Percentiles rank a stretch among this genome's conserved stretches.
These are phyloP conservation scores for Conus betulinus DNA, from an alignment of 1,140 invertebrate genomes.

Conservation along the genomic window DNA sequence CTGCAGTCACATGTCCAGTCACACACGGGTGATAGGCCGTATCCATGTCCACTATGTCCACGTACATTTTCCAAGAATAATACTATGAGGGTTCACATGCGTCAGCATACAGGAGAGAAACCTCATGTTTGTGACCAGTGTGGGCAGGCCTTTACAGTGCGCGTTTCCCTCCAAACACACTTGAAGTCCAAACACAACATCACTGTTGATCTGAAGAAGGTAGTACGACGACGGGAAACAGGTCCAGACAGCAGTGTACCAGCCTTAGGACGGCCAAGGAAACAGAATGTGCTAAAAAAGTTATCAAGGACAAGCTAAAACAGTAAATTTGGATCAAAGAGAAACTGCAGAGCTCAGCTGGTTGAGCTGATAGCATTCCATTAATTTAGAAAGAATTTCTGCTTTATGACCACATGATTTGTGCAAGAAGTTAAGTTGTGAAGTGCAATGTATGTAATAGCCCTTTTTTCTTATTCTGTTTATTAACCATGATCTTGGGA, in stretches of 20 bases:
- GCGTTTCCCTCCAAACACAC: slow-evolving; percentile 15
- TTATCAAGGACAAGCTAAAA: too few species aligned
- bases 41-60: background rate
- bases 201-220: background rate
- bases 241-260: background rate
- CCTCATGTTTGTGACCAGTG: slow-evolving; percentile 65
- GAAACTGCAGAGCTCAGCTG: too few species aligned
- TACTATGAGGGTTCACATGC: slow-evolving; percentile 56
- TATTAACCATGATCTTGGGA: too few species aligned
- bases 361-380: too few species aligned
- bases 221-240: background rate
- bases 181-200: slow-evolving; percentile 13
- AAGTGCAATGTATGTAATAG: too few species aligned
- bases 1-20: background rate
- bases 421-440: too few species aligned
- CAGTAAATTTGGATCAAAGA: too few species aligned
- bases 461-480: too few species aligned
- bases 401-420: too few species aligned
- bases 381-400: too few species aligned
- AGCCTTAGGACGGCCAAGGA: background rate
- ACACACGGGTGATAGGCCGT: slow-evolving; percentile 12
- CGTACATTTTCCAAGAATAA: slow-evolving; percentile 6
- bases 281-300: background rate
- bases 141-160: slow-evolving; percentile 20
- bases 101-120: slow-evolving; percentile 70